A percentile compares a stretch with the other conserved stretches of the same genome.
phyloP scores from a whole-genome alignment of 2,888 invertebrate species.

The Bellardia bayeri region DNA sequence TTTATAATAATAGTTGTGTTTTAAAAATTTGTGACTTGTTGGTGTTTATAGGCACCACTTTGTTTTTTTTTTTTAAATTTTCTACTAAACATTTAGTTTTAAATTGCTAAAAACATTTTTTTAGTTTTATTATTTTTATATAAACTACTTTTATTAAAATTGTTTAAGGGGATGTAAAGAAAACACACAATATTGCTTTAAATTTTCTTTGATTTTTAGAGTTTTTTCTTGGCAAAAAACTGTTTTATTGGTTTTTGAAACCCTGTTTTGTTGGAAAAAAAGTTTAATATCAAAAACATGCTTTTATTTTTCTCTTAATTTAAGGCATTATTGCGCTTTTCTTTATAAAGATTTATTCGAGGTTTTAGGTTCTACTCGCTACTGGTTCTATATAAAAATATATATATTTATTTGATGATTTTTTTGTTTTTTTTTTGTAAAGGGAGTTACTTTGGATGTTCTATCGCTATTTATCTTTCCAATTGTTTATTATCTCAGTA shows the following conservation, averaged over 20 bases:
- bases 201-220: conserved; percentile 8
- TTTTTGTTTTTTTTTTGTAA: not conserved
- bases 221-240: conserved; percentile 7
- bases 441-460: not conserved
- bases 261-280: conserved; percentile 1
- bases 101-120: conserved; percentile 39
- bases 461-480: not conserved
- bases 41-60: conserved; percentile 58
- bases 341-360: conserved; percentile 13
- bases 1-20: not conserved
- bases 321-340: conserved; percentile 39
- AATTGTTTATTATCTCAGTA: conserved; percentile 11
- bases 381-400: conserved; percentile 59
- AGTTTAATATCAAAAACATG: conserved; percentile 13
- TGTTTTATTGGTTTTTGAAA: conserved; percentile 33
- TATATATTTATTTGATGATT: conserved; percentile 30
- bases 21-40: conserved; percentile 56
- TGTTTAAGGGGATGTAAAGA: not conserved
- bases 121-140: not conserved
- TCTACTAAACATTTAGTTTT: conserved; percentile 43
- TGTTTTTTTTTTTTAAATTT: conserved; percentile 24
- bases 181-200: conserved; percentile 53
- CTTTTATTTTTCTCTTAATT: not conserved
- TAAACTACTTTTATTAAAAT: conserved; percentile 29
- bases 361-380: conserved; percentile 43